A percentile compares a stretch with the other conserved stretches of the same genome.
Conservation (phyloP, 2,113 vertebrate genomes). For the Mastomys natalensis region DNA sequence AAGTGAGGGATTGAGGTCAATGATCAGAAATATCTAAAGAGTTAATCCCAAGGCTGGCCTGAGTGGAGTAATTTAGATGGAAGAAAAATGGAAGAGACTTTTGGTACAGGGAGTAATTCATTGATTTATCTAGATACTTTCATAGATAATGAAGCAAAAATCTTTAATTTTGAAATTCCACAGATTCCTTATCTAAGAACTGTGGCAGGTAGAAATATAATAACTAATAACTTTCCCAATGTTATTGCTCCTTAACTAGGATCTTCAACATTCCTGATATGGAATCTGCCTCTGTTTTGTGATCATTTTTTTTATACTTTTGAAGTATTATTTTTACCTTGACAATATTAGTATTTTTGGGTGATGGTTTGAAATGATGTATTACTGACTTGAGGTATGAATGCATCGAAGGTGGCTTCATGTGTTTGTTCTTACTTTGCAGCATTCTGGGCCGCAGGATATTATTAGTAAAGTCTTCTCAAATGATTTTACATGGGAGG, state of each 20-base stretch:
- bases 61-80: neutral
- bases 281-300: neutral
- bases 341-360: neutral
- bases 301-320: conserved; percentile 1
- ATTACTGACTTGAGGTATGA: neutral
- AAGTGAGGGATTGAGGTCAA: neutral
- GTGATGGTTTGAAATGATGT: neutral
- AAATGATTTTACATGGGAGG: neutral
- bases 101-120: neutral
- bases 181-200: neutral
- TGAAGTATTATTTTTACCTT: neutral
- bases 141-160: neutral
- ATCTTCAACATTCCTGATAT: neutral
- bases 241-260: neutral
- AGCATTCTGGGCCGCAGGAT: neutral
- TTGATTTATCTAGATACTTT: neutral
- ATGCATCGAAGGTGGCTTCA: neutral
- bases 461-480: neutral
- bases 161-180: neutral
- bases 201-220: neutral
- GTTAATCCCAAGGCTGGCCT: neutral
- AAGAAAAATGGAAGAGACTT: neutral
- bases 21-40: neutral
- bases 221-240: neutral
- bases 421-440: conserved; percentile 4